These are phyloP conservation scores for Platorchestia sp. DNA, from an alignment of 1,140 invertebrate genomes.

Conservation along the genomic window DNA sequence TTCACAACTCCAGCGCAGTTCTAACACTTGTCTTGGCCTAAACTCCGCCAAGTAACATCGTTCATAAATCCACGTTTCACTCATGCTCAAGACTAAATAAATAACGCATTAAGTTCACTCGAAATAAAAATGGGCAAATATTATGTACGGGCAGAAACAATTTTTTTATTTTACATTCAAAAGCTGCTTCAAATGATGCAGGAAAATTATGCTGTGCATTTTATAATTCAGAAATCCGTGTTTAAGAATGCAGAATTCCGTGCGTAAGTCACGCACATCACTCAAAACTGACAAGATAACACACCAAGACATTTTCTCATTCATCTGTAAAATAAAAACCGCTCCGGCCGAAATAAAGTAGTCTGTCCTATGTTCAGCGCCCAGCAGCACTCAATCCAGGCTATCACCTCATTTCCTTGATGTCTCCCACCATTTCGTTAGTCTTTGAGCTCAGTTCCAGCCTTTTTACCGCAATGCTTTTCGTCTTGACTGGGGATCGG, in stretches of 20 bases:
- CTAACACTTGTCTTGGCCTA: too few relatives aligned
- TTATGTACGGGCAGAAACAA: not conserved
- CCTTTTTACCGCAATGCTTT: not conserved
- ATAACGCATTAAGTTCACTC: not conserved
- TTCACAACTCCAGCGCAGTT: too few relatives aligned
- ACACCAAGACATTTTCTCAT: not conserved
- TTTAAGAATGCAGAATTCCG: not conserved
- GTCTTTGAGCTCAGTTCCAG: constrained; percentile 3
- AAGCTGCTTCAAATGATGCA: not conserved
- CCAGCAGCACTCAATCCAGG: constrained; percentile 41
- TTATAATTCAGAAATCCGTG: not conserved
- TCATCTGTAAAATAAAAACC: not conserved
- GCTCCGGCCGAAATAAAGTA: not conserved
- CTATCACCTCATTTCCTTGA: constrained; percentile 53
- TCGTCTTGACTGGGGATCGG: not conserved
- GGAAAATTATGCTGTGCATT: not conserved
- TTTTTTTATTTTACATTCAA: not conserved
- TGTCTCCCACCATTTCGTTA: not conserved
- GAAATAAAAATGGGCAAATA: not conserved
- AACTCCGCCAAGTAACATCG: too few relatives aligned
- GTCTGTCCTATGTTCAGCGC: not conserved
- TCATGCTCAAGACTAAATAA: not conserved
- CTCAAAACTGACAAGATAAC: not conserved
- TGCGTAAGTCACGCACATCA: not conserved
- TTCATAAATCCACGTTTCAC: too few relatives aligned